Evolutionary conservation across 1,140 invertebrate species (phyloP), one percentile per base, ranked within the genome.

Genomic region (Leptopilina boulardi): DNA sequence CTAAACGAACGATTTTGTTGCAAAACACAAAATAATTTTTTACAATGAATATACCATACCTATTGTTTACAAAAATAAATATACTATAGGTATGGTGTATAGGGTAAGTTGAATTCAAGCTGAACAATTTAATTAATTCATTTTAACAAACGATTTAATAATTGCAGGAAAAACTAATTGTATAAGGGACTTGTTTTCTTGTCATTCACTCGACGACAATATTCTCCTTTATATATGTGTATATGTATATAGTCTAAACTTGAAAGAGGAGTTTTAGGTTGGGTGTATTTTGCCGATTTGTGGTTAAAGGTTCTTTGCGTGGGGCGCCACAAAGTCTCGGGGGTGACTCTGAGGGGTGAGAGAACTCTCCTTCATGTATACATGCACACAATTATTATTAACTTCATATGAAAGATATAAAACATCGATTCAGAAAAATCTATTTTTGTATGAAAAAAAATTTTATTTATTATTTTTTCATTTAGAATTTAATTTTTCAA

Each of bases 281-380:
- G 66, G 59, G 38, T n/a, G n/a, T 77, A 34, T 70, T 76, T 74
- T 34, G 41, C 23, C 38, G 75, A 51, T 72, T 72, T 30, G 75
- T 71, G 75, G 51, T 54, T 73, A 30, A 56, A 72, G 47, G 47
- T 51, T 26, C 71, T 44, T 82, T 78, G 73, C 85, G 78, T 86
- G 86, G 80, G 87, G 86, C 87, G 88, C 83, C 87, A 77, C 54
- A 77, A 81, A 75, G 88, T 89, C 87, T 88, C n/a, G 34, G 83
- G 79, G 70, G 74, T 82, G 81, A 86, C 74, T 82, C 86, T 76
- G 78, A 77, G 81, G 84, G 85, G 82, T 82, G 80, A 83, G 78
- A 80, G 80, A 83, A 85, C 85, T 86, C 78, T 77, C 75, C 74
- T 77, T 77, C 6, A 74, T n/a, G n/a, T n/a, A n/a, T 74, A 77